Evolutionary conservation across 2,113 vertebrate species (phyloP).

Genomic region (Crypturellus undulatus): DNA sequence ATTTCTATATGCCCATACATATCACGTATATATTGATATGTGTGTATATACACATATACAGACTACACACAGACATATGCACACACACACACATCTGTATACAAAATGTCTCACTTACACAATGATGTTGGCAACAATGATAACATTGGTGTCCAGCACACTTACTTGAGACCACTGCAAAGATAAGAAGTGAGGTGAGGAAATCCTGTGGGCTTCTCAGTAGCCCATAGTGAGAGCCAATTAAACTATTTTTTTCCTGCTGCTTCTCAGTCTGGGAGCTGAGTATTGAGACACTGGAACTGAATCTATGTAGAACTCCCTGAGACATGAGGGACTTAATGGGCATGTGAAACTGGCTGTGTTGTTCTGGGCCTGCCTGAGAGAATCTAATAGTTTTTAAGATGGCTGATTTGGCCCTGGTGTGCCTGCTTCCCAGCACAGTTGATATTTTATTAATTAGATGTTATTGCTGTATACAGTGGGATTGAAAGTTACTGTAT

Average conservation of each 20-base stretch:
- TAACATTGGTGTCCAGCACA: not conserved
- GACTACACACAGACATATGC: not conserved
- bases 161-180: not conserved
- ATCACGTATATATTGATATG: not conserved
- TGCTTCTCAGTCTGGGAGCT: not conserved
- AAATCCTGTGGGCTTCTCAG: not conserved
- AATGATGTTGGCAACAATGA: not conserved
- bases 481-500: not conserved
- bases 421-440: not conserved
- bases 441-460: not conserved
- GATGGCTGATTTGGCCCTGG: not conserved
- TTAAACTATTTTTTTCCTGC: rapidly evolving
- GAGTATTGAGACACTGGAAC: not conserved
- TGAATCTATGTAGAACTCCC: not conserved
- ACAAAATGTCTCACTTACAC: not conserved
- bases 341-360: not conserved
- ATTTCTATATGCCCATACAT: not conserved
- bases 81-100: not conserved
- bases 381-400: not conserved
- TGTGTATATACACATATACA: not conserved
- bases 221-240: not conserved
- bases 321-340: not conserved
- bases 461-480: not conserved
- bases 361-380: not conserved
- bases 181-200: not conserved